Evolutionary conservation across 2,113 vertebrate species (phyloP), one percentile per base, ranked within the genome.

Genomic region (Anguilla japonica): DNA sequence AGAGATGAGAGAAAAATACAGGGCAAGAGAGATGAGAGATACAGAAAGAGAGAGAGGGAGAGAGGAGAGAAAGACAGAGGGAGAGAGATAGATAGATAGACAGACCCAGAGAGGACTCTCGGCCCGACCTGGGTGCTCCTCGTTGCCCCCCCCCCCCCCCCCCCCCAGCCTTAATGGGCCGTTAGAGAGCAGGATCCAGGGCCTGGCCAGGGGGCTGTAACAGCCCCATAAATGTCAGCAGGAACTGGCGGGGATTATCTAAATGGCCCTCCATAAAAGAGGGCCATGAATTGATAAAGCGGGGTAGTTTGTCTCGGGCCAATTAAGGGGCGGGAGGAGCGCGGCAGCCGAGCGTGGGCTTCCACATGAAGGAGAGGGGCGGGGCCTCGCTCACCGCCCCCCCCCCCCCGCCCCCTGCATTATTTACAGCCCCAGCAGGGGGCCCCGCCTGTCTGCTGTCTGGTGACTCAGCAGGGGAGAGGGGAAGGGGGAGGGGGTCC

Each of bases 181-280:
- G 41, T 78, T 75, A 78, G 63, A n/a, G 29, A 84, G 60, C 16
- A 60, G 56, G 46, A 16, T 18, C 82, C 60, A 39, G 83, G 26
- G 63, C 67, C 83, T n/a, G 83, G 83, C 41, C 29, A 63, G 56
- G 39, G 46, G 56, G 50, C 82, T 16, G 6, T 83, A 84, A 84
- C 20, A 43, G 67, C 63, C 18, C 83, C 40, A 78, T 84, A 84
- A 84, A 84, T 46, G 67, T 75, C 60, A 71, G 57, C 67, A 40
- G 39, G 41, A 75, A 75, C 13, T 46, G 13, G 22, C 7, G 63
- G 26, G 67, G 60, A 85, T 46, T 67, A 75, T 40, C n/a, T 63
- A 83, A 83, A 83, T n/a, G 18, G 60, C 60, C 83, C n/a, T 78
- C 67, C n/a, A 43, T 67, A 67, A 75, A 85, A 75, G 26, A 85